Conservation (phyloP, 2,113 vertebrate species). For the Lagopus muta region DNA sequence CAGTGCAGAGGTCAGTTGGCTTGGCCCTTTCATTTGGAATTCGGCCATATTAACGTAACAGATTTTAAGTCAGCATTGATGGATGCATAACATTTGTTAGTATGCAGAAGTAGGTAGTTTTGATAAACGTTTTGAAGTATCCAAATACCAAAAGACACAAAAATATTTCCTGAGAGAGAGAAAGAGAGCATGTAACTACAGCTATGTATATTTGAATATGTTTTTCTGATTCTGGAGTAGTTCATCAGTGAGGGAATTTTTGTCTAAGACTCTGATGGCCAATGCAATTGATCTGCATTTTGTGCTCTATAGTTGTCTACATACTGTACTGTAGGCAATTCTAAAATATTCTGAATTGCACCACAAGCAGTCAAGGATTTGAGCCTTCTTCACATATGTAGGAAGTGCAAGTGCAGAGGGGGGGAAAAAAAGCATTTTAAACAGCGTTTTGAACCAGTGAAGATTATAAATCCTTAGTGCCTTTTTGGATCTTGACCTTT, state of each 20-base stretch:
- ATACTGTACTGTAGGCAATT: background rate
- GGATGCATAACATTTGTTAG: background rate
- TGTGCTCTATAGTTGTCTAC: background rate
- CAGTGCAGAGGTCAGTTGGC: background rate
- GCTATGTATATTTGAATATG: background rate
- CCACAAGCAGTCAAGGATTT: background rate
- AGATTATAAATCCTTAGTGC: background rate
- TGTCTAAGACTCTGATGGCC: background rate
- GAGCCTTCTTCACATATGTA: background rate
- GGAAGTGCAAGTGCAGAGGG: background rate
- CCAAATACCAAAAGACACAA: background rate
- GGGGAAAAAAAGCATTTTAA: background rate
- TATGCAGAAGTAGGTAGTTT: background rate
- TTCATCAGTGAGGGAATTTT: background rate
- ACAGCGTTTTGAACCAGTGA: background rate
- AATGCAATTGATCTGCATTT: background rate
- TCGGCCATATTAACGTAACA: background rate
- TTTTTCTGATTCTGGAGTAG: background rate
- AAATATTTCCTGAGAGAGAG: background rate
- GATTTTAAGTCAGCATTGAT: background rate
- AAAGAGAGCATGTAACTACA: background rate
- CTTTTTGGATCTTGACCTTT: background rate
- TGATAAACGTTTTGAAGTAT: background rate
- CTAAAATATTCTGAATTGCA: background rate
- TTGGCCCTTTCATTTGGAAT: constrained; percentile 16